Base-by-base conservation (phyloP, 2,797 vertebrate species). In the Sebastes itinus region DNA sequence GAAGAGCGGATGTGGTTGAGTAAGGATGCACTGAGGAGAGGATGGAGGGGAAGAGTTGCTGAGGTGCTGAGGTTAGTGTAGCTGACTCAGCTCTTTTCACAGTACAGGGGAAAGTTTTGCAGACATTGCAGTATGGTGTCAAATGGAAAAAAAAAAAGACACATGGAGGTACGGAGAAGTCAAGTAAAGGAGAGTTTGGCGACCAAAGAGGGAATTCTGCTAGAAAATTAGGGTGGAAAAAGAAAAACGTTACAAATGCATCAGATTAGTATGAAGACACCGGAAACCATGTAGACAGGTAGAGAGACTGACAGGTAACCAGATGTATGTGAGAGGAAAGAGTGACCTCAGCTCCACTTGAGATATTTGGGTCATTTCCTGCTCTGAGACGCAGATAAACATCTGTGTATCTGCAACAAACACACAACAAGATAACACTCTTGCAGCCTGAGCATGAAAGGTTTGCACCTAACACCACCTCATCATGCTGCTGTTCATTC, bases 361-460 rank as follows among this genome's bases (percentile, higher is more conserved):
- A 81, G 1, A 67, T 27, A 90, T 90, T 55, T 88, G 69, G 89
- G 90, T 90, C 80, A 88, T 72, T 91, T 94, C 90, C 93, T 91
- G 87, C 78, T 54, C 63, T 58, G 25, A 78, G 38, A 82, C 10
- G 9, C 12, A 76, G 78, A 89, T 76, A 86, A 79, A 65, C 75
- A 86, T 88, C 81, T 65, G 16, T 62, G 38, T n/a, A 46, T 46
- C 49, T 27, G 2, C 65, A 42, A 77, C 52, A 56, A 63, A 81
- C 7, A 73, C 20, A 85, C 18, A 62, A 54, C 27, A 74, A 59
- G 2, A 35, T 13, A 13, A 64, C 14, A 18, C 18, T 28, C 5
- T 11, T 84, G 86, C 82, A 87, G 67, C 22, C 20, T 18, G 11
- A 71, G 49, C 66, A 22, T 22, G 22, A 52, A 68, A 3, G 20